Evolutionary conservation across 2,888 invertebrate species (phyloP).

Genomic region (Nectonema munidae): DNA sequence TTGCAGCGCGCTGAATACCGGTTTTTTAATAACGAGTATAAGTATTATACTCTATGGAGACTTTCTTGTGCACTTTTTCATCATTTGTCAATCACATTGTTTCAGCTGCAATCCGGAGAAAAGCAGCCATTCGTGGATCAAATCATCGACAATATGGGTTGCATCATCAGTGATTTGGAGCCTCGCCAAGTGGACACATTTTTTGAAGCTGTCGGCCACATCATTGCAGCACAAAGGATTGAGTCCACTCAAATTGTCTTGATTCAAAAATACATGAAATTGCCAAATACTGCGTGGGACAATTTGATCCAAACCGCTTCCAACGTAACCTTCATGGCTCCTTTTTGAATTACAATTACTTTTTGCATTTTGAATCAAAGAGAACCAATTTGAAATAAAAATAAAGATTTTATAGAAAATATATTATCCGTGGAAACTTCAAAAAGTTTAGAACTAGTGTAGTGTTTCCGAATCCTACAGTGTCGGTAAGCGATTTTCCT

Average conservation of each 20-base stretch:
- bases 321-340: conserved; percentile 28
- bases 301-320: conserved; percentile 83
- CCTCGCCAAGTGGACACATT: conserved; percentile 90
- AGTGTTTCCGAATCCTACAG: too few relatives aligned
- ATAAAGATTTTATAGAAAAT: too few relatives aligned
- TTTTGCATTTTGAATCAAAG: too few relatives aligned
- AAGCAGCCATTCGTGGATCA: conserved; percentile 91
- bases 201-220: conserved; percentile 93
- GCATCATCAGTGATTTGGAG: conserved; percentile 90
- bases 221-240: conserved; percentile 83
- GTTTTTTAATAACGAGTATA: too few relatives aligned
- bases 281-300: conserved; percentile 94
- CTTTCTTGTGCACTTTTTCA: too few relatives aligned
- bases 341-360: neutral
- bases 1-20: too few relatives aligned
- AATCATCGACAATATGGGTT: conserved; percentile 68
- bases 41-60: too few relatives aligned
- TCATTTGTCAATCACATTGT: too few relatives aligned
- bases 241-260: conserved; percentile 57
- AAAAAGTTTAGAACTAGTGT: too few relatives aligned
- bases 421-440: too few relatives aligned
- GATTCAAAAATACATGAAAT: conserved; percentile 78
- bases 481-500: too few relatives aligned
- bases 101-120: conserved; percentile 66
- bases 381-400: too few relatives aligned